A percentile compares a stretch with the other conserved stretches of the same genome.
Conservation (phyloP, 2,888 invertebrate genomes). For the Parnassius apollo region DNA sequence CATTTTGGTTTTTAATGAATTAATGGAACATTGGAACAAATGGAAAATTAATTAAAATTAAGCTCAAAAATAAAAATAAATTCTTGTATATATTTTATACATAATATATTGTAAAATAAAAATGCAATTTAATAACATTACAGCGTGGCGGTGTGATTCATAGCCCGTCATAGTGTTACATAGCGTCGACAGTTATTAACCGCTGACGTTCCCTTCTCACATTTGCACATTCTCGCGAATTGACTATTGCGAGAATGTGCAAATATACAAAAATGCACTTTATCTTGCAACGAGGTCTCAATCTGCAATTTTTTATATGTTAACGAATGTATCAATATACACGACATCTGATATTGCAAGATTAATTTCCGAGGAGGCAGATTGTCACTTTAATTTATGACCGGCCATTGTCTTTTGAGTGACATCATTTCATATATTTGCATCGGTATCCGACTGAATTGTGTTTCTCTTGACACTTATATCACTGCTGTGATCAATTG, state of each 20-base stretch:
- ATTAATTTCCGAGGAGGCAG: constrained; percentile 77
- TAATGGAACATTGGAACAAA: too few species aligned
- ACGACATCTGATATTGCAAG: constrained; percentile 67
- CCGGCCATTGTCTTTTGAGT: constrained; percentile 72
- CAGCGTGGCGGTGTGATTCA: constrained; percentile 33
- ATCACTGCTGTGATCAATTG: constrained; percentile 6
- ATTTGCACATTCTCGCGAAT: constrained; percentile 74
- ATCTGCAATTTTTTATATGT: constrained; percentile 68
- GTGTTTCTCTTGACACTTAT: constrained; percentile 18
- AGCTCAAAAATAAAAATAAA: too few species aligned
- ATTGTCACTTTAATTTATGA: constrained; percentile 78
- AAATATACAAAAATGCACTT: constrained; percentile 76
- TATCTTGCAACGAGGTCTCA: constrained; percentile 62
- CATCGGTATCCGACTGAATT: constrained; percentile 49
- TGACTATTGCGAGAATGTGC: constrained; percentile 60
- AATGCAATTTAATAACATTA: constrained; percentile 21
- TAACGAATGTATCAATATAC: constrained; percentile 63
- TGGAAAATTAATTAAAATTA: too few species aligned
- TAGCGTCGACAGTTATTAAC: constrained; percentile 35
- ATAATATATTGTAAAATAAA: too few species aligned
- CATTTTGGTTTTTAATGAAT: too few species aligned
- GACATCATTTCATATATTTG: constrained; percentile 56
- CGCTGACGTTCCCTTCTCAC: constrained; percentile 42
- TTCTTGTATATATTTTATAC: too few species aligned
- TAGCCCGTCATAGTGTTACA: constrained; percentile 32